Conservation (phyloP, 1,140 invertebrate genomes). For the Pseudomyrmex flavicornis region DNA sequence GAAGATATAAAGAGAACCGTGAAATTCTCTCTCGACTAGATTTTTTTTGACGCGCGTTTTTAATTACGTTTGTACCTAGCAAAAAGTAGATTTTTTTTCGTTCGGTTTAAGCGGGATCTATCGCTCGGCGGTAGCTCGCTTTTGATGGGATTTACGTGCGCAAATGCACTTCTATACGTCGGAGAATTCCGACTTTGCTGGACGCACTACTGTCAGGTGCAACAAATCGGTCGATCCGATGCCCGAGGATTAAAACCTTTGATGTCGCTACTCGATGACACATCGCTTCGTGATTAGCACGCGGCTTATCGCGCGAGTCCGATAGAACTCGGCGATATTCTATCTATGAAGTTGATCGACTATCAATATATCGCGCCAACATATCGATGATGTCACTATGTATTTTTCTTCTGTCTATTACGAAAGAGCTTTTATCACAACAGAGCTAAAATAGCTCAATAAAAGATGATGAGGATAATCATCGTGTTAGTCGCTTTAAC, state of each 20-base stretch:
- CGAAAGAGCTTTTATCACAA: not conserved
- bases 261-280: constrained; percentile 65
- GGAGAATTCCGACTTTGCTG: constrained; percentile 41
- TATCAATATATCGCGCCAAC: constrained; percentile 12
- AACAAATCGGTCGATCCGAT: constrained; percentile 57
- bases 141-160: constrained; percentile 43
- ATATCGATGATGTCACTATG: not conserved
- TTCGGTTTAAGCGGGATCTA: constrained; percentile 42
- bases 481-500: not conserved
- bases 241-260: constrained; percentile 70
- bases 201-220: constrained; percentile 25
- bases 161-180: constrained; percentile 35
- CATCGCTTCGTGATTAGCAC: constrained; percentile 56
- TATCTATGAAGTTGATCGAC: not conserved
- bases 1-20: not conserved
- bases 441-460: not conserved
- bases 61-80: constrained; percentile 42
- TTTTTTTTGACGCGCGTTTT: constrained; percentile 40
- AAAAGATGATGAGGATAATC: not conserved
- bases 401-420: constrained; percentile 3
- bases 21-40: constrained; percentile 11
- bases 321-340: constrained; percentile 20
- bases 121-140: constrained; percentile 15
- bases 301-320: constrained; percentile 34
- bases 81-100: constrained; percentile 44